These are phyloP conservation scores for Danaus plexippus DNA, from an alignment of 1,140 invertebrate species.

Conservation along the genomic window DNA sequence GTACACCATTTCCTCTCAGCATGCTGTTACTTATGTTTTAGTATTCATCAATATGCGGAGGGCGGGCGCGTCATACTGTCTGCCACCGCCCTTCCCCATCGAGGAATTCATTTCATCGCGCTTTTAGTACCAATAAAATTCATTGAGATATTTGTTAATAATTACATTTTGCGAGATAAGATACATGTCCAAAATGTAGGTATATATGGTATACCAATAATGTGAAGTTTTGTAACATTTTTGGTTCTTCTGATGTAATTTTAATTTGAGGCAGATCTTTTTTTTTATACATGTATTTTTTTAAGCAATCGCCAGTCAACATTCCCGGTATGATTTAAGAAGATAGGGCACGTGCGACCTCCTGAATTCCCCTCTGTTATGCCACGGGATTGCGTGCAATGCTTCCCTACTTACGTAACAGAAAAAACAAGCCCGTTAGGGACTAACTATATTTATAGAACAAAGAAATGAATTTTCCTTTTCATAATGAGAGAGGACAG, in stretches of 20 bases:
- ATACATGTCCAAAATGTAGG: too few species aligned
- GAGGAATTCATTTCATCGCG: constrained; percentile 25
- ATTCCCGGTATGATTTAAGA: constrained; percentile 22
- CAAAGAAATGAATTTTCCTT: constrained; percentile 6
- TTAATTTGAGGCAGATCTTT: too few species aligned
- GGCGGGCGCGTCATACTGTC: constrained; percentile 41
- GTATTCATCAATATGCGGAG: constrained; percentile 46
- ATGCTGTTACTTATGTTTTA: constrained; percentile 32
- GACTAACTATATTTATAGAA: constrained; percentile 3
- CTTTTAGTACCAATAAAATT: constrained; percentile 20
- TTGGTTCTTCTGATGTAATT: too few species aligned
- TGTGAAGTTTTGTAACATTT: too few species aligned
- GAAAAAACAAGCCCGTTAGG: constrained; percentile 24
- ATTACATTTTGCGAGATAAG: neutral
- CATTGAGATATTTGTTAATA: constrained; percentile 7
- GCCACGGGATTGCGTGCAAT: constrained; percentile 3
- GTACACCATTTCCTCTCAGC: constrained; percentile 13
- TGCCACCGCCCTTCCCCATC: constrained; percentile 21
- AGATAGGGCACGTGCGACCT: constrained; percentile 56
- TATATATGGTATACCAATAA: too few species aligned
- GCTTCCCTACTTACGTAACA: constrained; percentile 32
- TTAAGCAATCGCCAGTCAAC: too few species aligned
- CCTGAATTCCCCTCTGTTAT: constrained; percentile 33
- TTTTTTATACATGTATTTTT: too few species aligned
- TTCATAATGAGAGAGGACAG: constrained; percentile 1